These are phyloP conservation scores for Grammomys surdaster DNA, from an alignment of 2,113 vertebrate genomes.

Conservation along the genomic window DNA sequence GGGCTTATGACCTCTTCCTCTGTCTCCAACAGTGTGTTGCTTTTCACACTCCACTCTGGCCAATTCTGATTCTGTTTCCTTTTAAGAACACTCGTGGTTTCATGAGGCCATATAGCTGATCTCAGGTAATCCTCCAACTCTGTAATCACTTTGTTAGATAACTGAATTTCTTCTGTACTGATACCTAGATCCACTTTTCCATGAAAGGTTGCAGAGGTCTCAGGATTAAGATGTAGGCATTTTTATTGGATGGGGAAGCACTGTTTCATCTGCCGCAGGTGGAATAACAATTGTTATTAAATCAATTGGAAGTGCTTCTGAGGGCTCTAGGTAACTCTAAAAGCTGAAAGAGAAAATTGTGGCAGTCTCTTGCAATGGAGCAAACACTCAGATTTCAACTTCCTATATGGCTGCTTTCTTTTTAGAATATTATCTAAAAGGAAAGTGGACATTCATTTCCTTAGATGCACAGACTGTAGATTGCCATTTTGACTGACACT, in stretches of 20 bases:
- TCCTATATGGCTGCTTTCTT: constrained; percentile 10
- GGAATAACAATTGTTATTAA: neutral
- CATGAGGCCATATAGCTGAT: neutral
- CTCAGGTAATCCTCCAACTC: neutral
- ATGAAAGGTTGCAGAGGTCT: neutral
- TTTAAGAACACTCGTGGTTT: neutral
- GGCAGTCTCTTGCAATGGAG: constrained; percentile 13
- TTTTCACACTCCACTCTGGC: neutral
- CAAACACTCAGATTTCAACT: constrained; percentile 14
- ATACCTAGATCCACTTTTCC: neutral
- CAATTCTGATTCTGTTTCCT: neutral
- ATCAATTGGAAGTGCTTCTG: constrained; percentile 23
- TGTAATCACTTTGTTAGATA: neutral
- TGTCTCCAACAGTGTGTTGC: neutral
- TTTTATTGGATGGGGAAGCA: neutral
- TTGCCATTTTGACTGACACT: constrained; percentile 58
- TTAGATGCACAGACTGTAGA: constrained; percentile 41
- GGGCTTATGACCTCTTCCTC: neutral
- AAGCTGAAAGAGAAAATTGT: neutral
- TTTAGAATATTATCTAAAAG: constrained; percentile 60
- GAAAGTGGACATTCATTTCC: constrained; percentile 48
- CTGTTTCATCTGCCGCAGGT: neutral
- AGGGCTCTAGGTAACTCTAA: neutral
- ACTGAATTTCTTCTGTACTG: neutral
- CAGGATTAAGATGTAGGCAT: neutral